Conservation (phyloP, 2,113 vertebrate genomes). For the Neoarius graeffei region DNA sequence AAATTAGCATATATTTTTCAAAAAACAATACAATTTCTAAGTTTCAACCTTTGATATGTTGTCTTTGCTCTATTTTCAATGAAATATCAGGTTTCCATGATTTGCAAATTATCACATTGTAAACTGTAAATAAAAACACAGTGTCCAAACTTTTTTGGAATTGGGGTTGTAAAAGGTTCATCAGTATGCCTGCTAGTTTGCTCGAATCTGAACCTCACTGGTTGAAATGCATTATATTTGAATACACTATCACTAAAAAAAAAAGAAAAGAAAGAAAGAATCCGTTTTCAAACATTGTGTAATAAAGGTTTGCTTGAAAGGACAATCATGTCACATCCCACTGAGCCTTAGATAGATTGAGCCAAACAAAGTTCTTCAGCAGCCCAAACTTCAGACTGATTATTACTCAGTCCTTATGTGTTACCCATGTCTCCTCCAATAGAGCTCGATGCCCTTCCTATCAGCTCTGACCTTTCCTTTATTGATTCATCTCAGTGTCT, state of each 20-base stretch:
- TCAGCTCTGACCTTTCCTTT: slow-evolving; percentile 24
- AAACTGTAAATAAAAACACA: too few species aligned
- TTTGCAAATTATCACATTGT: too few species aligned
- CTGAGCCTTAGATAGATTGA: not conserved
- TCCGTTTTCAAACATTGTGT: not conserved
- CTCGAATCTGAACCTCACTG: not conserved
- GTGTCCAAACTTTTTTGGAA: too few species aligned
- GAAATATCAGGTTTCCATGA: too few species aligned
- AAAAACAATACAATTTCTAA: too few species aligned
- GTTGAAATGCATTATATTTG: not conserved
- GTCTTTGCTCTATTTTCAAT: too few species aligned
- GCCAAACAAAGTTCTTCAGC: not conserved
- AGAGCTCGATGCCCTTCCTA: not conserved
- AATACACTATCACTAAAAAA: not conserved
- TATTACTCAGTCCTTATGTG: slow-evolving; percentile 13
- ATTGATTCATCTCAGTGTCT: slow-evolving; percentile 19
- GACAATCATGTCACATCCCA: slow-evolving; percentile 2
- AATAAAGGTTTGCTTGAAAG: slow-evolving; percentile 5
- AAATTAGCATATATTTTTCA: too few species aligned
- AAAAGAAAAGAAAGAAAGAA: not conserved
- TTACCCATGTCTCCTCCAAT: not conserved
- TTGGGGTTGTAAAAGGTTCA: not conserved
- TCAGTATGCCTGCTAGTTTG: not conserved
- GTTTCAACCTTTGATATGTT: too few species aligned
- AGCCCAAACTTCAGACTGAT: slow-evolving; percentile 12